phyloP scores from a whole-genome alignment of 2,888 invertebrate species.

The Fragum fragum region DNA sequence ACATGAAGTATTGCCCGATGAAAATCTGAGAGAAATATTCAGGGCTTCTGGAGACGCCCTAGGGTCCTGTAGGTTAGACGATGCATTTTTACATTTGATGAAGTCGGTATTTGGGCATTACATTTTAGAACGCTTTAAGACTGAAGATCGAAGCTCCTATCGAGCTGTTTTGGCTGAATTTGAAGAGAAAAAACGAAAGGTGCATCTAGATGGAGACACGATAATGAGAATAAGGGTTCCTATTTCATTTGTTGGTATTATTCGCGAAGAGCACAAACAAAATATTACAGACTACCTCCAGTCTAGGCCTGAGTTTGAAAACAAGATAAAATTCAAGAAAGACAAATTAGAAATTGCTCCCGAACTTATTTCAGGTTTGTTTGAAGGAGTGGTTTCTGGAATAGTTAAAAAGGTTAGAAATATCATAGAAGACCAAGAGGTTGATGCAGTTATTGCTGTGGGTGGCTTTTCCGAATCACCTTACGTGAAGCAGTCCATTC shows the following conservation, averaged over 20 bases:
- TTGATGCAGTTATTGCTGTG: slow-evolving; percentile 34
- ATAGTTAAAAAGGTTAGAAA: slow-evolving; percentile 38
- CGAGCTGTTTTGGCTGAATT: slow-evolving; percentile 26
- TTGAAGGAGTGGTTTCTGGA: slow-evolving; percentile 31
- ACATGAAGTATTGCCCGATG: slow-evolving; percentile 32
- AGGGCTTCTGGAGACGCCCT: slow-evolving; percentile 36
- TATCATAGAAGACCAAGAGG: neutral
- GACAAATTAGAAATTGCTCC: slow-evolving; percentile 31
- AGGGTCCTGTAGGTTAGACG: slow-evolving; percentile 33
- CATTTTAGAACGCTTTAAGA: slow-evolving; percentile 16
- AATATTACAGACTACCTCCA: neutral
- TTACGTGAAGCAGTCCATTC: slow-evolving; percentile 24
- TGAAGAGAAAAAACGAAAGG: slow-evolving; percentile 35
- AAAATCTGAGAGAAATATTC: slow-evolving; percentile 33
- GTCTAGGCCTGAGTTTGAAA: neutral
- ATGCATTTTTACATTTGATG: slow-evolving; percentile 27
- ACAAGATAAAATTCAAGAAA: neutral
- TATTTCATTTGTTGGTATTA: neutral
- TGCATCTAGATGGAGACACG: neutral
- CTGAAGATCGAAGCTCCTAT: slow-evolving; percentile 28
- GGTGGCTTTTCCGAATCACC: slow-evolving; percentile 47
- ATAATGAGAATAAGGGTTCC: slow-evolving; percentile 20
- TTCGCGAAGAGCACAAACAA: neutral
- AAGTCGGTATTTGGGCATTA: neutral
- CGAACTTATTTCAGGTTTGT: slow-evolving; percentile 16